Percentiles rank a stretch among this genome's conserved stretches.
Evolutionary conservation across 2,113 vertebrate genomes (phyloP).

Genomic region (Eolophus roseicapilla): DNA sequence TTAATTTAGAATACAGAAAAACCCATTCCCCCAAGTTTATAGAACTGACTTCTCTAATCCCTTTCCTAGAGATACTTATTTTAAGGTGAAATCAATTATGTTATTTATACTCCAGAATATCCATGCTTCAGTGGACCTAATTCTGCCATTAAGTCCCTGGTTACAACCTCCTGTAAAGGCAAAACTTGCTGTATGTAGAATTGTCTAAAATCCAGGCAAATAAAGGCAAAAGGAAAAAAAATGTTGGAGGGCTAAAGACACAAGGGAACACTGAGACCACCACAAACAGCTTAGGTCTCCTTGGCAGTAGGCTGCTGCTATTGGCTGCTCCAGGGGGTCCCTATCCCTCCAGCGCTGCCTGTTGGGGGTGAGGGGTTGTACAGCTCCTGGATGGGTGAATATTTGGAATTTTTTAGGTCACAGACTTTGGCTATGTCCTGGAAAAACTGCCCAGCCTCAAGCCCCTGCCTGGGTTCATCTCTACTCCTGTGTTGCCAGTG

Average conservation of each 20-base stretch:
- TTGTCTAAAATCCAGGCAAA: background rate
- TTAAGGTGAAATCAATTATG: background rate
- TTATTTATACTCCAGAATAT: background rate
- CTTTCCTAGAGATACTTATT: background rate
- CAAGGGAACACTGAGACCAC: background rate
- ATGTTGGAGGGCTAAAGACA: background rate
- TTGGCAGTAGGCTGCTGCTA: background rate
- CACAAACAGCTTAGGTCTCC: background rate
- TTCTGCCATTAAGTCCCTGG: background rate
- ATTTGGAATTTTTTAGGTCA: background rate
- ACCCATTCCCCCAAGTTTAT: background rate
- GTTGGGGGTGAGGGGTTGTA: background rate
- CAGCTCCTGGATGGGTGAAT: background rate
- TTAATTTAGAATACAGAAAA: background rate
- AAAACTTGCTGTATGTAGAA: background rate
- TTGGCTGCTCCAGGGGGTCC: background rate
- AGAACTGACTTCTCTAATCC: slow-evolving; percentile 20
- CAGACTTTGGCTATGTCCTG: background rate
- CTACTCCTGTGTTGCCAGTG: accelerated
- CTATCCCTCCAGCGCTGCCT: background rate
- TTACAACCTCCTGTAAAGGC: background rate
- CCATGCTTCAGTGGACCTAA: background rate
- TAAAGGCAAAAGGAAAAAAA: background rate
- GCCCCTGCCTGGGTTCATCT: background rate
- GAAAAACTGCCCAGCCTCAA: background rate